Evolutionary conservation across 1,140 invertebrate species (phyloP).

Genomic region (Brachionus plicatilis): DNA sequence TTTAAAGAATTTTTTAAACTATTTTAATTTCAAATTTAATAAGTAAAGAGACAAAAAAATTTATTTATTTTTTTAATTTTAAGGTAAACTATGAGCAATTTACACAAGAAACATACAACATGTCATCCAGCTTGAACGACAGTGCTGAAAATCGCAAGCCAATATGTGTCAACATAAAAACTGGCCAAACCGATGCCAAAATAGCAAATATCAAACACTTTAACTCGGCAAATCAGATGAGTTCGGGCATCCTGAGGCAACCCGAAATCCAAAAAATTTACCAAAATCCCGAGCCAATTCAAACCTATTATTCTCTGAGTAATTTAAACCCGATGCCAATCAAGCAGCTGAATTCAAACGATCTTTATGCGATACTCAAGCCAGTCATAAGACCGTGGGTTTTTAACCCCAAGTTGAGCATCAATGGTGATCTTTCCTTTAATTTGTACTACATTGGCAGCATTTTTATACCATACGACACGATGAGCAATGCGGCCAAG

Average conservation of each 20-base stretch:
- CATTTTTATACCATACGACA: conserved; percentile 36
- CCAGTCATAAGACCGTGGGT: conserved; percentile 13
- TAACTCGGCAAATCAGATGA: conserved; percentile 5
- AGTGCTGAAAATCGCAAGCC: neutral
- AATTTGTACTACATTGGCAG: conserved; percentile 10
- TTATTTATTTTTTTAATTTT: neutral
- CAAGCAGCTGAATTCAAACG: conserved; percentile 24
- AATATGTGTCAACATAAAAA: conserved; percentile 28
- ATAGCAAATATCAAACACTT: conserved; percentile 28
- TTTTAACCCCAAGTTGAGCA: conserved; percentile 3
- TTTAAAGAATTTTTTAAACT: no score
- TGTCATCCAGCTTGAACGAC: conserved; percentile 2
- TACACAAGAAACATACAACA: neutral
- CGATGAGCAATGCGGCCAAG: conserved; percentile 26
- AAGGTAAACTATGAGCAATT: conserved; percentile 2
- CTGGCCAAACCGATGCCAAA: neutral
- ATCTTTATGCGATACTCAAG: conserved; percentile 28
- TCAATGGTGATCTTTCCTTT: neutral
- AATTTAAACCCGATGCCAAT: neutral
- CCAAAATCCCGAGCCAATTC: neutral
- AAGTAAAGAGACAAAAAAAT: no score
- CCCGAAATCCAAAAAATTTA: neutral
- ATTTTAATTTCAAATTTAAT: no score
- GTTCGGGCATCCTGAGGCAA: neutral
- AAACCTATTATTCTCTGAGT: neutral